Evolutionary conservation across 2,888 invertebrate species (phyloP).

Genomic region (Kryphioiulus occultus): DNA sequence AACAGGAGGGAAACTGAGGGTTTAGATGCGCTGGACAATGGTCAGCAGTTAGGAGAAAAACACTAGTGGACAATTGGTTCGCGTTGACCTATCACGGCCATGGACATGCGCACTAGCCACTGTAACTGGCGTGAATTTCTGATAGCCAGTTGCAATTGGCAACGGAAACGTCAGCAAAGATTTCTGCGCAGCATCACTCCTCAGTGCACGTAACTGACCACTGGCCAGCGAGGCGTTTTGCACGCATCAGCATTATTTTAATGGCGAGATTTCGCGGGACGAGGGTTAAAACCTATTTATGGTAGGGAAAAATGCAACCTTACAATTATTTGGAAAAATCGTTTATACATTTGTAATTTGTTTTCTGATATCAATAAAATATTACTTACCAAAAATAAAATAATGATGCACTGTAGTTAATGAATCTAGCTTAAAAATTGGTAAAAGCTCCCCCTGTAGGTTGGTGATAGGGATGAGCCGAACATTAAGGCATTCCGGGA

Average conservation of each 20-base stretch:
- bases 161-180: background rate
- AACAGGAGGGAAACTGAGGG: slow-evolving; percentile 13
- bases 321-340: too few species aligned
- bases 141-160: background rate
- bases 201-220: background rate
- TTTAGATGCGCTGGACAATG: slow-evolving; percentile 13
- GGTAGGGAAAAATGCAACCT: too few species aligned
- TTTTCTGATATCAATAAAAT: too few species aligned
- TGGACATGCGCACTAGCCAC: too few species aligned
- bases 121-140: background rate
- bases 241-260: background rate
- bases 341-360: too few species aligned
- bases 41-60: slow-evolving; percentile 20
- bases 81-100: slow-evolving; percentile 25
- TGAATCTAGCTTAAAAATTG: too few species aligned
- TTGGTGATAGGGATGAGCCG: too few species aligned
- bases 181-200: slow-evolving; percentile 17
- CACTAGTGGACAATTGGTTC: slow-evolving; percentile 41
- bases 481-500: too few species aligned
- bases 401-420: too few species aligned
- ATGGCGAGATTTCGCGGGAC: background rate
- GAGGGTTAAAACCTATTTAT: background rate
- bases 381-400: too few species aligned
- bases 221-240: background rate
- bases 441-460: too few species aligned